Conservation (phyloP, 2,113 vertebrate species). For the Pteropus alecto region DNA sequence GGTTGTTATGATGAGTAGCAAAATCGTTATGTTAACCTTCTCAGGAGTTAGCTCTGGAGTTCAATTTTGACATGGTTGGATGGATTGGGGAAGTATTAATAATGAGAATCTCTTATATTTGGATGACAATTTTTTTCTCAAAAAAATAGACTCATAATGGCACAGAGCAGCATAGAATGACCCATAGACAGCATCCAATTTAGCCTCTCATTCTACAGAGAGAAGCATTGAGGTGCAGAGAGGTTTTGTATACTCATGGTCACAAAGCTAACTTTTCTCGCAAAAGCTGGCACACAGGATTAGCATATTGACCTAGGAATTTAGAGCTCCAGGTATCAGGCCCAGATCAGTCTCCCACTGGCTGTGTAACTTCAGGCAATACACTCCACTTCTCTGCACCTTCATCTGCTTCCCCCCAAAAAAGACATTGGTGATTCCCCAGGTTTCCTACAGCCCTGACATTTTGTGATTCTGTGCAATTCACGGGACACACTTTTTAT, state of each 20-base stretch:
- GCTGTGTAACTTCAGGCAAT: neutral
- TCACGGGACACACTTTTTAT: neutral
- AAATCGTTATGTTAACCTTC: conserved; percentile 61
- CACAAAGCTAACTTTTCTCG: neutral
- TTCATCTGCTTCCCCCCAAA: neutral
- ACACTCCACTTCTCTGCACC: neutral
- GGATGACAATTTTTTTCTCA: neutral
- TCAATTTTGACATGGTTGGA: neutral
- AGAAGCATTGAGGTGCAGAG: neutral
- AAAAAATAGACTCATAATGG: neutral
- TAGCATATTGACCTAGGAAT: neutral
- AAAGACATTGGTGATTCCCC: neutral
- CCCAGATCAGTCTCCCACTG: neutral
- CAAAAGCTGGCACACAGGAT: neutral
- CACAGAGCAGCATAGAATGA: neutral
- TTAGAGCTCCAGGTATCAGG: neutral
- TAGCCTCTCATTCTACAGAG: neutral
- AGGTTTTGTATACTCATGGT: neutral
- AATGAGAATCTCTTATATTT: neutral
- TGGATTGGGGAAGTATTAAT: neutral
- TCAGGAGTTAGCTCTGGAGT: neutral
- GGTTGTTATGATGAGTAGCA: conserved; percentile 5
- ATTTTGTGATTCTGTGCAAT: neutral
- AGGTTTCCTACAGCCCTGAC: neutral
- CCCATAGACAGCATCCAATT: neutral